Base-by-base conservation (phyloP, 2,888 invertebrate genomes). In the Ormyrus thymus region DNA sequence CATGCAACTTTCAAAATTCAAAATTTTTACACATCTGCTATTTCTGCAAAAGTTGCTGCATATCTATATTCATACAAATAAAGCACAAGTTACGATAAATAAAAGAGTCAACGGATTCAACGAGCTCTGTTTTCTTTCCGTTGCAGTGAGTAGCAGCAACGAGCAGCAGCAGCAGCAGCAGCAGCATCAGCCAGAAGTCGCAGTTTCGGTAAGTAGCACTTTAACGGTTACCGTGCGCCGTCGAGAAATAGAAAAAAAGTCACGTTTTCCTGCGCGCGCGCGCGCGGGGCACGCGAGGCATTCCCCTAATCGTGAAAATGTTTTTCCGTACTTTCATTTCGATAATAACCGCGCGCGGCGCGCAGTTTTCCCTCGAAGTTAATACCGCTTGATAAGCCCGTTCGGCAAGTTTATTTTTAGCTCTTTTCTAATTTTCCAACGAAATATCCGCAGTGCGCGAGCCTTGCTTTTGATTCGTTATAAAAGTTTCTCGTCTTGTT, bases 191-290 rank as follows among this genome's bases (percentile, higher is more conserved):
- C 62, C 59, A 10, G 48, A 15, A 58, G 45, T 70, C 56, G 64
- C 61, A 69, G 73, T 78, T 69, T 78, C 78, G 78, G 78, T 78
- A 78, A 78, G 69, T 74, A 55, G 68, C 62, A 53, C 68, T 68
- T 45, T 73, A 68, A 78, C 73, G 73, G 78, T 78, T 68, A 72
- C 46, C 5, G 29, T 53, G n/a, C 59, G 59, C 48, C 45, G 62
- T 5, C 64, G 29, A 46, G 64, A 76, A 76, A 64, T 7, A 64
- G 29, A 55, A 70, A 76, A 76, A 66, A 62, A 55, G 8, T 48
- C n/a, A 66, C 29, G 29, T 29, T 29, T 29, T 29, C 29, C 29
- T 29, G 29, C 29, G 29, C 29, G 29, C 29, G 13, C 10, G 51
- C 50, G 50, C 65, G 46, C 29, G 11, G 13, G 13, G 61, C 45